phyloP scores from a whole-genome alignment of 2,113 vertebrate genomes.

The Poeciliopsis retropinna region DNA sequence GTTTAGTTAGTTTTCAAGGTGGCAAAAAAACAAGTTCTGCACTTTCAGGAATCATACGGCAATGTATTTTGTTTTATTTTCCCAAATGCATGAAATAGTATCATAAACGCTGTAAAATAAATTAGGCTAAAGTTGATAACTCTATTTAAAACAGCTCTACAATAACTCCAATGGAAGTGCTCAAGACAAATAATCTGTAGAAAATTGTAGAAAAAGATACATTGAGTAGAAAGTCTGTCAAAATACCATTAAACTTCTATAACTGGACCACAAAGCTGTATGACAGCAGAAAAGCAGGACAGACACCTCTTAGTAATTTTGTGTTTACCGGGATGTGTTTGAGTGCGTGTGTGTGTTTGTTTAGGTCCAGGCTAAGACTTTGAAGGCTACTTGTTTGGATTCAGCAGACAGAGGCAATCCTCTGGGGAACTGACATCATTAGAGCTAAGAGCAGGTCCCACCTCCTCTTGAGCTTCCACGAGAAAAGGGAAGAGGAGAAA shows the following conservation, averaged over 20 bases:
- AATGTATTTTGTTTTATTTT: too few species aligned
- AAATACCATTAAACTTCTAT: neutral
- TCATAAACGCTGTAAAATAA: too few species aligned
- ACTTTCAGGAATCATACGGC: too few species aligned
- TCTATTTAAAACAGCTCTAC: too few species aligned
- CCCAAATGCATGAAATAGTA: too few species aligned
- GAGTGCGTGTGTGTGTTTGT: neutral
- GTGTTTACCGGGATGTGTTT: neutral
- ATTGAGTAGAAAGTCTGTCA: neutral
- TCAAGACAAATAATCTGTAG: too few species aligned
- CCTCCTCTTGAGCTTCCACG: conserved; percentile 44
- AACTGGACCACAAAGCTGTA: neutral
- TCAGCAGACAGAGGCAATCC: conserved; percentile 63
- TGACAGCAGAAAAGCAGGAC: neutral
- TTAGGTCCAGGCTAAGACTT: conserved; percentile 33
- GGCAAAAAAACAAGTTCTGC: neutral
- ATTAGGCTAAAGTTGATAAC: too few species aligned
- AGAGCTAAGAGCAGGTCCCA: conserved; percentile 66
- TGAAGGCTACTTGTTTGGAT: conserved; percentile 70
- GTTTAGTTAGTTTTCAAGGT: neutral
- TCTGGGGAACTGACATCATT: conserved; percentile 76
- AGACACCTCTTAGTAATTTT: neutral
- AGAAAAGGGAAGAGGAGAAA: conserved; percentile 42
- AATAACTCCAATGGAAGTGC: too few species aligned
- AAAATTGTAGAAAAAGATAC: neutral